These are phyloP conservation scores for Bombylius discolor DNA, from an alignment of 2,888 invertebrate genomes.

Conservation along the genomic window DNA sequence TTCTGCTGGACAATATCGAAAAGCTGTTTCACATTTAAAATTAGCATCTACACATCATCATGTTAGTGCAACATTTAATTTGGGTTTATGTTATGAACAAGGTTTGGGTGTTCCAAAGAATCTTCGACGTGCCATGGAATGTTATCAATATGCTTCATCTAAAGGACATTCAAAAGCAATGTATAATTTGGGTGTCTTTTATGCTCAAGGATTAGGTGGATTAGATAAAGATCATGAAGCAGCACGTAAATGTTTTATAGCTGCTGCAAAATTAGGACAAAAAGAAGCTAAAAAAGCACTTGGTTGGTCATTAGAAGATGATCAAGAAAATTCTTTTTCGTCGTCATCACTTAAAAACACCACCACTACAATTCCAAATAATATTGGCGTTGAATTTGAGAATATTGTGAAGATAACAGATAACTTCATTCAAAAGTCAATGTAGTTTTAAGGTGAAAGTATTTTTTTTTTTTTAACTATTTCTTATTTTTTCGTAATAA, in stretches of 20 bases:
- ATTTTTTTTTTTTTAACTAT: too few relatives aligned
- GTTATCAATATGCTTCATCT: constrained; percentile 50
- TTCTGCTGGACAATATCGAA: constrained; percentile 43
- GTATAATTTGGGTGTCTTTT: constrained; percentile 56
- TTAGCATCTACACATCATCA: constrained; percentile 46
- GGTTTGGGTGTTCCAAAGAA: constrained; percentile 49
- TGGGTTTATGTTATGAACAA: constrained; percentile 55
- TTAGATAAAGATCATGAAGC: constrained; percentile 38
- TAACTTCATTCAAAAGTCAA: too few relatives aligned
- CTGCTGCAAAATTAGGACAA: constrained; percentile 46
- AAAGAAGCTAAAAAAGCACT: constrained; percentile 36
- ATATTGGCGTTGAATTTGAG: too few relatives aligned
- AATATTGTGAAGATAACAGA: too few relatives aligned
- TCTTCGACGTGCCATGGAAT: constrained; percentile 51
- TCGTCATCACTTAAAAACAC: too few relatives aligned
- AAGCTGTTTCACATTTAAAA: constrained; percentile 42
- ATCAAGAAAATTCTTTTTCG: neutral
- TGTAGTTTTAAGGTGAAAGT: too few relatives aligned
- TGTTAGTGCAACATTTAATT: constrained; percentile 50
- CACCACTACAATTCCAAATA: too few relatives aligned
- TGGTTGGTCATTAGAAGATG: neutral
- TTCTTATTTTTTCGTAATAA: too few relatives aligned
- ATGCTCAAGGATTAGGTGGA: constrained; percentile 52
- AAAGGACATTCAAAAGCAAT: constrained; percentile 51
- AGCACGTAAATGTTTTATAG: constrained; percentile 42